A percentile compares a stretch with the other conserved stretches of the same genome.
phyloP scores from a whole-genome alignment of 2,888 invertebrate genomes.

The Hedychridium roseum region DNA sequence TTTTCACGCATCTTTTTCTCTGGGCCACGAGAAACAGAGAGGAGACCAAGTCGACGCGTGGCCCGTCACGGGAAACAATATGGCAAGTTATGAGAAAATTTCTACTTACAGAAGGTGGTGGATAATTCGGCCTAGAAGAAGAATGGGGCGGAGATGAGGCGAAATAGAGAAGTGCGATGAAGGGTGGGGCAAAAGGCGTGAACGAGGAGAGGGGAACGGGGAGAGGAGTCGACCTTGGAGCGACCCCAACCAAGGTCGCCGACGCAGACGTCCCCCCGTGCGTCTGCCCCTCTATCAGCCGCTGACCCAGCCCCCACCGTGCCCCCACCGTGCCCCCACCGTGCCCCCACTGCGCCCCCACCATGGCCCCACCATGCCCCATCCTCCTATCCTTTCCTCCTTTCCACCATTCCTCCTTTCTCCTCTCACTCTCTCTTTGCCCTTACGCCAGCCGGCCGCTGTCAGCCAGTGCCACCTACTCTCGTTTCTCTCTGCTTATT shows the following conservation, averaged over 20 bases:
- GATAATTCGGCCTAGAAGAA: too few relatives aligned
- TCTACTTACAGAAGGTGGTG: too few relatives aligned
- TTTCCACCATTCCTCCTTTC: slow-evolving; percentile 12
- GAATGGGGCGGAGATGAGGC: slow-evolving; percentile 7
- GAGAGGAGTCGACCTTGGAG: slow-evolving; percentile 34
- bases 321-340: slow-evolving; percentile 2
- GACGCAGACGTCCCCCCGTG: slow-evolving; percentile 29
- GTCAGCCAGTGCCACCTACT: background rate
- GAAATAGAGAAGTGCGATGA: slow-evolving; percentile 13
- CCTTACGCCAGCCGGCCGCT: slow-evolving; percentile 7
- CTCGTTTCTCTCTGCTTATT: slow-evolving; percentile 18
- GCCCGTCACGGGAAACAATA: too few relatives aligned
- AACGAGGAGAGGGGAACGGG: slow-evolving; percentile 3
- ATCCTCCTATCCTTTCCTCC: slow-evolving; percentile 8
- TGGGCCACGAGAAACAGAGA: slow-evolving; percentile 21
- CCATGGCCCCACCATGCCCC: background rate
- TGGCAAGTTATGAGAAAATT: too few relatives aligned
- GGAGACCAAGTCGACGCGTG: too few relatives aligned
- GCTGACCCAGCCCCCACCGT: slow-evolving; percentile 4
- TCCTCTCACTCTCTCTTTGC: slow-evolving; percentile 15
- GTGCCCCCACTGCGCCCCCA: background rate
- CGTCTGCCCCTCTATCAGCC: slow-evolving; percentile 1
- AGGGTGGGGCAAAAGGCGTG: slow-evolving; percentile 15
- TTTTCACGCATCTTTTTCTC: background rate
- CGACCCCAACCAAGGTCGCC: slow-evolving; percentile 40